A percentile compares a stretch with the other conserved stretches of the same genome.
phyloP scores from a whole-genome alignment of 2,797 vertebrate species.

The Manis crassicaudata region DNA sequence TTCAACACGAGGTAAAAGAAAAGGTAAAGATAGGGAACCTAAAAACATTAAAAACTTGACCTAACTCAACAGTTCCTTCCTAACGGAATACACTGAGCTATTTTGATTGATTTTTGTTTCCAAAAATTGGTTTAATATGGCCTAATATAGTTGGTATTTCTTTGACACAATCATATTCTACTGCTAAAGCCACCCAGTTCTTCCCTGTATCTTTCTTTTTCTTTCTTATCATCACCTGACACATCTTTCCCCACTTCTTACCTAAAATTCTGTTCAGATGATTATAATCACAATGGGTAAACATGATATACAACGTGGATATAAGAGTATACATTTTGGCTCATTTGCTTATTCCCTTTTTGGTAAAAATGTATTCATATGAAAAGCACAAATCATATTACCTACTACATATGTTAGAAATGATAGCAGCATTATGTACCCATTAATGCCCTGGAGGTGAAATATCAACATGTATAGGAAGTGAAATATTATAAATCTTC shows the following conservation, averaged over 20 bases:
- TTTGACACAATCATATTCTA: neutral
- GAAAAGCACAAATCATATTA: neutral
- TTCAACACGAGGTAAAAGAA: neutral
- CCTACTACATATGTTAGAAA: neutral
- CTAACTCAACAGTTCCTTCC: neutral
- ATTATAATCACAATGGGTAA: neutral
- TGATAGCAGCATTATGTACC: neutral
- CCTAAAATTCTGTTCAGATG: neutral
- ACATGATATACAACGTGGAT: neutral
- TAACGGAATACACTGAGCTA: neutral
- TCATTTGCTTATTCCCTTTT: neutral
- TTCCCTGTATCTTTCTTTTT: neutral
- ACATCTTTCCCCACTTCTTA: neutral
- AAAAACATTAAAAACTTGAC: neutral
- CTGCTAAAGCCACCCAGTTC: neutral
- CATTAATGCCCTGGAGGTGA: neutral
- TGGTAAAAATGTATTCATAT: neutral
- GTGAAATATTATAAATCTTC: neutral
- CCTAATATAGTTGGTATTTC: neutral
- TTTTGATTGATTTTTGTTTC: neutral
- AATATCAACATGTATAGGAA: neutral
- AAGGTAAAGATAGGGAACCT: neutral
- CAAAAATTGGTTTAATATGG: neutral
- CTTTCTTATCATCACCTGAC: neutral
- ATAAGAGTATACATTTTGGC: neutral